Evolutionary conservation across 2,113 vertebrate genomes (phyloP), one percentile per base, ranked within the genome.

Genomic region (Setophaga coronata): DNA sequence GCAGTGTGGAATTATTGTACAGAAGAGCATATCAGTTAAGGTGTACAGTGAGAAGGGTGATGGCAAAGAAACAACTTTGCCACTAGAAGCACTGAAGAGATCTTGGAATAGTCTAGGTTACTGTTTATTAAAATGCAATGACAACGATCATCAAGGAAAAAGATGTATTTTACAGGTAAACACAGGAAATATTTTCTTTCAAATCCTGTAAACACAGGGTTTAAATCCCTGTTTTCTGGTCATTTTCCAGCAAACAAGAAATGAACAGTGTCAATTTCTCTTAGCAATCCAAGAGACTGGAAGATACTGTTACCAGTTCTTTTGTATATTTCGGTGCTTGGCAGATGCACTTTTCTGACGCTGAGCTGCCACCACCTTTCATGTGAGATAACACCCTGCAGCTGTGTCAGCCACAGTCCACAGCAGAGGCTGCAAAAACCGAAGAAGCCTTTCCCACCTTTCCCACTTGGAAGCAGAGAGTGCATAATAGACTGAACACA

Each of bases 401-500:
- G 88, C 0, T 1, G 26, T 43, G n/a, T 36, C 79, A 62, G 82
- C 17, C 91, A 45, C 80, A 61, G 58, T 29, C 50, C 61, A 58
- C 42, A 91, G 42, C 33, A 45, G 18, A 78, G 61, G 26, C 28
- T n/a, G n/a, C 48, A 82, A 82, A 69, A 89, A n/a, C 40, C 56
- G 28, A 54, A 71, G 43, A 38, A 65, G n/a, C 31, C 21, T 78
- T 70, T 83, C 56, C 82, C 13, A 4, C 77, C 85, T 51, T 66
- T 84, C 56, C 82, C 12, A 5, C 77, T 82, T 51, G n/a, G 48
- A 92, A 92, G n/a, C 2, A 0, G 21, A 40, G 36, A 94, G 70
- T 14, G 31, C 64, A 8, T 12, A 47, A 77, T 0, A 36, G 36
- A 19, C 38, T 60, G 51, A 92, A 74, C 0, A 0, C n/a, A 50